These are phyloP conservation scores for Caerostris extrusa DNA, from an alignment of 1,140 invertebrate species.

Conservation along the genomic window DNA sequence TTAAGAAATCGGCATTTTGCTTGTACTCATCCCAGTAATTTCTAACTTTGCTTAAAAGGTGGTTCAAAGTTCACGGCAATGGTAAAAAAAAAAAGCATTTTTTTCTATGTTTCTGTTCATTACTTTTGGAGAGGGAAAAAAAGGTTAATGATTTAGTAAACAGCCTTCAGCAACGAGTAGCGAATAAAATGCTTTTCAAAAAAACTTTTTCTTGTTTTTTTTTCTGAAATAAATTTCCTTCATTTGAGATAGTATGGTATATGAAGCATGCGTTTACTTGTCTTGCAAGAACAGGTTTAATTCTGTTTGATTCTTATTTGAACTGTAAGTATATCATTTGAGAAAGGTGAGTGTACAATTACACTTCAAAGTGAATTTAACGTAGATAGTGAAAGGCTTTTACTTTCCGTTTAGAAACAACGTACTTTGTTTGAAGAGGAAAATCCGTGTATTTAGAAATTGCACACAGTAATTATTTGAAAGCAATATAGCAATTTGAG, in stretches of 20 bases:
- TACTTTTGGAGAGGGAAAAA: slow-evolving; percentile 45
- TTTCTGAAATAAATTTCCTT: slow-evolving; percentile 7
- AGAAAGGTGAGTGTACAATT: neutral
- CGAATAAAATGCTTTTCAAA: slow-evolving; percentile 47
- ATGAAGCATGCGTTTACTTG: slow-evolving; percentile 7
- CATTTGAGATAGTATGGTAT: slow-evolving; percentile 2
- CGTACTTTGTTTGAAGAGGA: neutral
- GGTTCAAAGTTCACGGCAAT: slow-evolving; percentile 62
- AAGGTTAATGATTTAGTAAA: slow-evolving; percentile 62
- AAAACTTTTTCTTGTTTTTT: neutral
- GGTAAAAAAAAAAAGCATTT: neutral
- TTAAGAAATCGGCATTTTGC: slow-evolving; percentile 48
- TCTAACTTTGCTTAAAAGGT: slow-evolving; percentile 39
- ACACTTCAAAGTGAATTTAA: neutral
- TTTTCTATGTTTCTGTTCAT: slow-evolving; percentile 41
- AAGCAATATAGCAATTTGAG: too few relatives aligned
- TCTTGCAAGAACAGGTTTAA: slow-evolving; percentile 35
- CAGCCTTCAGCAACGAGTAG: slow-evolving; percentile 54
- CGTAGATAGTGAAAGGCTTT: neutral
- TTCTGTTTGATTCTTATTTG: neutral
- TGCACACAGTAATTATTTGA: neutral
- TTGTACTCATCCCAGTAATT: slow-evolving; percentile 41
- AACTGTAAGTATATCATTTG: slow-evolving; percentile 10
- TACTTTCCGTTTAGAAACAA: neutral
- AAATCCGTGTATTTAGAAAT: neutral